These are phyloP conservation scores for Acanthaster planci DNA, from an alignment of 35 echinoderm and acorn worm genomes.

Conservation along the genomic window DNA sequence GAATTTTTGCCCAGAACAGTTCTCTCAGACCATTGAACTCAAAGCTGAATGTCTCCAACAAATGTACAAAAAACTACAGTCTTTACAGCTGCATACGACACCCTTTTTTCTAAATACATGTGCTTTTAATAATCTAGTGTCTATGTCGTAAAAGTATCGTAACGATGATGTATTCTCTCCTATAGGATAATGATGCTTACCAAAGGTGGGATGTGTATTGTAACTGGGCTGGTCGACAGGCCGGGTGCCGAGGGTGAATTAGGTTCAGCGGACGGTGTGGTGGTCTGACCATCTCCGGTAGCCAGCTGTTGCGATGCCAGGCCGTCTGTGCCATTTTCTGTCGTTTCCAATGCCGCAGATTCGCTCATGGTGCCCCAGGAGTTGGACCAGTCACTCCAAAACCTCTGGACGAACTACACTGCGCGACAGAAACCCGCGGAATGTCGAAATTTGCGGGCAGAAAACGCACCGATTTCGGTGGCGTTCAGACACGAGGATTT, in stretches of 20 bases:
- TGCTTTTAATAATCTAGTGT: no score
- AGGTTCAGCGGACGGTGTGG: no score
- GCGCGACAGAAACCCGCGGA: conserved; percentile 22
- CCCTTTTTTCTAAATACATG: no score
- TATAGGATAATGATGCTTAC: no score
- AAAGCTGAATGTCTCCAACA: no score
- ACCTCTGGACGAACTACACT: conserved; percentile 46
- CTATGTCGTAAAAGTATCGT: no score
- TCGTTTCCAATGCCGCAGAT: conserved; percentile 47
- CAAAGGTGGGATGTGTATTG: conserved; percentile 48
- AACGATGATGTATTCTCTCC: no score
- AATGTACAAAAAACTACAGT: no score
- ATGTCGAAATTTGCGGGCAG: neutral
- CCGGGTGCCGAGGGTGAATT: neutral
- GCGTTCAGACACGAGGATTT: conserved; percentile 2
- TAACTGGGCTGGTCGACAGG: neutral
- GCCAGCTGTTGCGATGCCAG: conserved; percentile 27
- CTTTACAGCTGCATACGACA: no score
- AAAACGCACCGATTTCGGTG: conserved; percentile 2
- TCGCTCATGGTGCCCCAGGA: conserved; percentile 53
- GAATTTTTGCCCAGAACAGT: no score
- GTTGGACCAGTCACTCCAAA: conserved; percentile 13
- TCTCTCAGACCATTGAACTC: no score
- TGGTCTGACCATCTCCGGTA: neutral
- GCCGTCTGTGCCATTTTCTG: conserved; percentile 25